Percentiles rank a stretch among this genome's conserved stretches.
Conservation (phyloP, 2,113 vertebrate genomes). For the Gasterosteus aculeatus region DNA sequence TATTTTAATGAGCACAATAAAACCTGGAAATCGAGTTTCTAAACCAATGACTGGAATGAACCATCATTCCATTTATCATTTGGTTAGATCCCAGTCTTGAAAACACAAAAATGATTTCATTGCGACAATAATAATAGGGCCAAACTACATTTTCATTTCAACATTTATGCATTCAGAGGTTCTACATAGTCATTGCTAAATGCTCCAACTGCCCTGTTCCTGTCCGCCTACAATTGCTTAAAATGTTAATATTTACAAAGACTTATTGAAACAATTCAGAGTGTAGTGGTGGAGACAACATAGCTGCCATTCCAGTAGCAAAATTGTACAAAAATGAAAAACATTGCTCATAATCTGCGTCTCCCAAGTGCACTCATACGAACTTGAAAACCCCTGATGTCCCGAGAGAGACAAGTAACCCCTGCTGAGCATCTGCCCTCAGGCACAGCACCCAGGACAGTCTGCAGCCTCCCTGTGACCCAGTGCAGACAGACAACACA, state of each 20-base stretch:
- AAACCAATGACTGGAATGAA: background rate
- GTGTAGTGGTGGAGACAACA: background rate
- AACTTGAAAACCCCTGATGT: background rate
- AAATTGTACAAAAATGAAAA: background rate
- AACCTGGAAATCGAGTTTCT: background rate
- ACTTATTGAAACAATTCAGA: constrained; percentile 4
- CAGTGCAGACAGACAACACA: constrained; percentile 23
- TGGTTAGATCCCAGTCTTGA: background rate
- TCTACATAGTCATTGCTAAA: background rate
- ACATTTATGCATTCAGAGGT: constrained; percentile 24
- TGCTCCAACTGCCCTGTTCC: background rate
- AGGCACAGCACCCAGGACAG: constrained; percentile 44
- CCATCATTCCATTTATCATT: background rate
- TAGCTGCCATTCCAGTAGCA: background rate
- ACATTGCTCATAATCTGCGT: constrained; percentile 1
- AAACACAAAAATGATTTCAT: background rate
- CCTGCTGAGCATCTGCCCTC: constrained; percentile 38
- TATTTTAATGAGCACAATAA: background rate
- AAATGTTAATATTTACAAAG: background rate
- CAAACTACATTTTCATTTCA: constrained; percentile 1
- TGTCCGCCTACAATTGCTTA: background rate
- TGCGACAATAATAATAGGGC: constrained; percentile 9
- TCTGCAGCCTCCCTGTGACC: constrained; percentile 64
- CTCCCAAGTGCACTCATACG: background rate
- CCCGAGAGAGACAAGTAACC: constrained; percentile 14